Base-by-base conservation (phyloP, 1,140 invertebrate genomes). In the Ips nitidus region DNA sequence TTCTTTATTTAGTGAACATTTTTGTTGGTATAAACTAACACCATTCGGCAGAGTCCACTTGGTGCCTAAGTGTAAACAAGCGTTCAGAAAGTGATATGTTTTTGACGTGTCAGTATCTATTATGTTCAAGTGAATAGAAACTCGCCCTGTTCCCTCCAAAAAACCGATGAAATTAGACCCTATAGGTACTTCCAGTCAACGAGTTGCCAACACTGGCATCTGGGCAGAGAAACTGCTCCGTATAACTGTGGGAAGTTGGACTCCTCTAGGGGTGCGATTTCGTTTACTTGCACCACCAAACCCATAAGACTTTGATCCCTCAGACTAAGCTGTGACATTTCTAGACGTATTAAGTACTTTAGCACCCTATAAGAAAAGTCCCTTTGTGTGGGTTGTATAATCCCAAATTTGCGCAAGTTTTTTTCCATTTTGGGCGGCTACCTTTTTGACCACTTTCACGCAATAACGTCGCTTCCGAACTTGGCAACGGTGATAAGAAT, bases 21-120 rank as follows among this genome's bases (percentile, higher is more conserved):
- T 22, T 22, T 22, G 22, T 22, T 22, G 22, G 22, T 22, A 22
- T 22, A 22, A 22, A 22, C 22, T 22, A 22, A 22, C 22, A 22
- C 22, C 22, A 22, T 22, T 22, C 22, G 22, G 22, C 22, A 22
- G 22, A 22, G 22, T 22, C 22, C 22, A 22, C 22, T 22, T 22
- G 22, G 22, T 22, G 22, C 22, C 22, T 22, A 57, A 66, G 64
- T 66, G 64, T 66, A 66, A 66, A 66, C 53, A 66, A 66, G 53
- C 64, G 57, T 66, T 66, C 55, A 69, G 59, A 69, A 69, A 69
- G 41, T 38, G 67, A 69, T 69, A 61, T 57, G 22, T 62, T 69
- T 56, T 69, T 69, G 60, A 69, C 52, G 58, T 69, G 59, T 69
- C 59, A 62, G 62, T 62, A 62, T 62, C 67, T 57, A 53, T 62